Base-by-base conservation (phyloP, 2,113 vertebrate species). In the Eleginops maclovinus region DNA sequence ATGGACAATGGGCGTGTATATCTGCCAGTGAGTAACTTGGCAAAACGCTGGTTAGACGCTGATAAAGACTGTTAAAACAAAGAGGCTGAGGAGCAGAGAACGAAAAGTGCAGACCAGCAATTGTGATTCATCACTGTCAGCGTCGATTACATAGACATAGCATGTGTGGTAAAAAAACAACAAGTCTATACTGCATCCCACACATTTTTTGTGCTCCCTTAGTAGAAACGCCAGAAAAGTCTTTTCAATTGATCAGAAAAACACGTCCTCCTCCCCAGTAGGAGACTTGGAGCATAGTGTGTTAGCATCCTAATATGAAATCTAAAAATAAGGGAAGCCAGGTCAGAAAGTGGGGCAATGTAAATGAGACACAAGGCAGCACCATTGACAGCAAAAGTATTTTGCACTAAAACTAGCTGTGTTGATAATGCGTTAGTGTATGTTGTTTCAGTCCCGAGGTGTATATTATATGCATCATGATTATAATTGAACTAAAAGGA, bases 121-220 rank as follows among this genome's bases (percentile, higher is more conserved):
- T 72, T 76, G 81, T 47, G 73, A 79, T 77, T 83, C 60, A 73
- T 81, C 78, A 79, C 50, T 68, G 75, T 79, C 80, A 75, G 21
- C 7, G 53, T 79, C 8, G 28, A 47, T 61, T 54, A 53, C 62
- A 77, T 15, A 77, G 54, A 79, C 51, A 64, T 60, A 59, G 47
- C 40, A 62, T 10, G 59, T 53, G 46, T 36, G 31, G 31, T 36
- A 62, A 53, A 54, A 46, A 2, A 76, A 80, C 80, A 79, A 82
- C 49, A 80, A 81, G 59, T 69, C 72, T 61, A 43, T 70, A 72
- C 15, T 21, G 13, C 53, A 2, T 62, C 73, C 36, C 72, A 69
- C 68, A 80, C 74, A 76, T 21, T 59, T 49, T 83, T 41, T 71
- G 14, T 47, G 31, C 44, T 75, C 40, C 53, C 31, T 72, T 50